Base-by-base conservation (phyloP, 2,797 vertebrate genomes). In the Pteropus rufus region DNA sequence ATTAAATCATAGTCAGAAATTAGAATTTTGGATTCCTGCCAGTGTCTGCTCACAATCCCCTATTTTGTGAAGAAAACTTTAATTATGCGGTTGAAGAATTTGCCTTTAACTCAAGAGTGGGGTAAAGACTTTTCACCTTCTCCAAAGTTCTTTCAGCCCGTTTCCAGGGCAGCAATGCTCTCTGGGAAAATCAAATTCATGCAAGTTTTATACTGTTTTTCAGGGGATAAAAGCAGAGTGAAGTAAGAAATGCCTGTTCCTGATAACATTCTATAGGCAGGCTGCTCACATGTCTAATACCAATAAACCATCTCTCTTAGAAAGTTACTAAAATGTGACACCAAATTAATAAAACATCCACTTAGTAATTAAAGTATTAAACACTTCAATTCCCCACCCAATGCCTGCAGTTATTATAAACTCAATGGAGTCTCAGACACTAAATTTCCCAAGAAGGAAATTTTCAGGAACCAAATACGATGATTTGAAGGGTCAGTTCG, bases 1-100 rank as follows among this genome's bases (percentile, higher is more conserved):
- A 99, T 99, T 99, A 99, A 99, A 99, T 99, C 99, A 99, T 99
- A 99, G 99, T 99, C 99, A 99, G 99, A 99, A 99, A 99, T 99
- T 99, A 99, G 99, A 99, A 99, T 99, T 99, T 99, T 99, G 99
- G 99, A 99, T 98, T 98, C 97, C 98, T 99, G 99, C 99, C 99
- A 99, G 98, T 95, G 97, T 98, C 98, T 97, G 98, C 97, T 98
- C 98, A 98, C 99, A 99, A 99, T 98, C 98, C 97, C 98, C 98
- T 98, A 98, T 98, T 99, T 99, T 99, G 98, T 99, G 98, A 98
- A 99, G 99, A 99, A 99, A 98, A 98, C 99, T 99, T 99, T 99
- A 99, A 99, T 99, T 99, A 99, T 98, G 98, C 98, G 98, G 84
- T 97, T 98, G 98, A 98, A 98, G 98, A 98, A 98, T 98, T 97